phyloP scores from a whole-genome alignment of 2,113 vertebrate genomes.

The Archilochus colubris region DNA sequence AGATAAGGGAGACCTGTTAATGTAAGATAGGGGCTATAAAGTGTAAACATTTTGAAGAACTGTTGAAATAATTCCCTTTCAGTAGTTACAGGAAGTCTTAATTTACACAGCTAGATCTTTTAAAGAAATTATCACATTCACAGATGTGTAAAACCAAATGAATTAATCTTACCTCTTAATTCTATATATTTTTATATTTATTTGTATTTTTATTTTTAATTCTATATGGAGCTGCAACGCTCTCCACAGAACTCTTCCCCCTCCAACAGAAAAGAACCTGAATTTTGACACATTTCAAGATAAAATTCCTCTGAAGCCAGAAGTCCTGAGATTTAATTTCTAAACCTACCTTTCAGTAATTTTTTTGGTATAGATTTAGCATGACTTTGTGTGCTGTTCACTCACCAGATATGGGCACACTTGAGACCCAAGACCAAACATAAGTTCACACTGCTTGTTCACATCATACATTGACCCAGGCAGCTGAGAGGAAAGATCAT shows the following conservation, averaged over 20 bases:
- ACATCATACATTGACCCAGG: conserved; percentile 91
- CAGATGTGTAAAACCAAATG: background rate
- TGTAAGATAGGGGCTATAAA: background rate
- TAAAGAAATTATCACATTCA: background rate
- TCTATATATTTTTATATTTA: background rate
- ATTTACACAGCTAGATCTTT: background rate
- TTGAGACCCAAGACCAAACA: conserved; percentile 93
- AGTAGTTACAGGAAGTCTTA: background rate
- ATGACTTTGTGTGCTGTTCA: background rate
- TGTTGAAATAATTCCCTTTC: background rate
- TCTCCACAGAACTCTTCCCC: background rate
- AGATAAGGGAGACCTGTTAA: background rate
- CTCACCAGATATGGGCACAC: conserved; percentile 95
- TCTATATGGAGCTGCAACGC: background rate
- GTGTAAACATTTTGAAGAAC: background rate
- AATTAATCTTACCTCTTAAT: background rate
- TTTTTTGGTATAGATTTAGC: background rate
- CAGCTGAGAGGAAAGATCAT: conserved; percentile 85
- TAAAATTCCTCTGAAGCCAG: background rate
- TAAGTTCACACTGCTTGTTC: conserved; percentile 95
- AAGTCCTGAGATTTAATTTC: background rate
- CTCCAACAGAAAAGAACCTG: background rate
- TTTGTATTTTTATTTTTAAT: no score
- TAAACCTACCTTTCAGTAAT: background rate
- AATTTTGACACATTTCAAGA: background rate